Base-by-base conservation (phyloP, 2,113 vertebrate genomes). In the Paedocypris sp. region DNA sequence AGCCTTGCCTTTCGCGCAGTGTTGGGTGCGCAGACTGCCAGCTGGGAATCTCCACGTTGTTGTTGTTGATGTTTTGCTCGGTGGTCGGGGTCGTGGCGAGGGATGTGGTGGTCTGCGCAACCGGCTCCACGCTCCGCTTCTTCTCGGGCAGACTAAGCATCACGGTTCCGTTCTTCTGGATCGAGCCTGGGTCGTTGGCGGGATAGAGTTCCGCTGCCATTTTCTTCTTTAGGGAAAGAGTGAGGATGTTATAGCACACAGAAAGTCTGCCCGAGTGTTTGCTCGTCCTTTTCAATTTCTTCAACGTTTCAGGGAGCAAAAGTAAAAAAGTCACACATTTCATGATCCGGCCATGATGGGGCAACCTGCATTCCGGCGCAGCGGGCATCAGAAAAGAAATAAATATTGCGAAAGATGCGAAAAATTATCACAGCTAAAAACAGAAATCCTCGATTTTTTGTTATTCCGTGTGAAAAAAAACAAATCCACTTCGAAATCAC, bases 151-250 rank as follows among this genome's bases (percentile, higher is more conserved):
- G 75, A 48, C 77, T 77, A 31, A 82, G 78, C 60, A 82, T 74
- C 20, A 80, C 73, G 20, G 80, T 75, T 73, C 86, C 87, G 68
- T 70, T 88, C 77, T 81, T 80, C 52, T 83, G 53, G 16, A 43
- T 77, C 22, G 79, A 86, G 63, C 78, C 83, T 82, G 79, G 81
- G 62, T 82, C 76, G 72, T 82, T 77, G 59, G 85, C 81, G 72
- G 90, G 82, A 78, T 86, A 90, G 71, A 94, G 74, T 85, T 95
- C 92, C 81, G 90, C 91, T 79, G 91, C 91, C 90, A 94, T 94
- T 88, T 90, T 93, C 84, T 81, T 85, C 76, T 86, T 82, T 41
- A 86, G 78, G 58, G 85, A 83, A 66, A 88, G 81, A 32, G 84
- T 83, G 62, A 86, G 82, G 76, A 85, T 79, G 80, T 91, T 87